Evolutionary conservation across 2,888 invertebrate genomes (phyloP).

Genomic region (Drosophila nr. perissopoda): DNA sequence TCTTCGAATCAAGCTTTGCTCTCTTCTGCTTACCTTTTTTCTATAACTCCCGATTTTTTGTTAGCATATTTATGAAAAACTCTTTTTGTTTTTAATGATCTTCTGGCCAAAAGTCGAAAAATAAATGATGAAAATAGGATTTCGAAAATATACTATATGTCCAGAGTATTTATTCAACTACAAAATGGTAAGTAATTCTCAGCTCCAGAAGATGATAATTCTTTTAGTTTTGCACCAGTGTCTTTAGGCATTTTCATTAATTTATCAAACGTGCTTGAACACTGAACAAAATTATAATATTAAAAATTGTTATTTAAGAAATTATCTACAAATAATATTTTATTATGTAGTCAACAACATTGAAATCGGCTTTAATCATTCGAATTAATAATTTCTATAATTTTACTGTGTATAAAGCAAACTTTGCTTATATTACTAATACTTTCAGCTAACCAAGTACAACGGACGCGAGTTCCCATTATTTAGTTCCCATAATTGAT

Average conservation of each 20-base stretch:
- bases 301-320: not conserved
- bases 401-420: not conserved
- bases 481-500: not conserved
- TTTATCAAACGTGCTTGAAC: not conserved
- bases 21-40: constrained; percentile 1
- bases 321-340: not conserved
- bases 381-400: not conserved
- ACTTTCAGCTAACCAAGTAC: not conserved
- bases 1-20: constrained; percentile 3
- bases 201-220: not conserved
- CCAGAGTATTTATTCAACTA: not conserved
- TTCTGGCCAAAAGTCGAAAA: not conserved
- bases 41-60: not conserved
- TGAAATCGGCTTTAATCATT: not conserved
- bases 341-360: not conserved
- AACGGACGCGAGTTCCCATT: not conserved
- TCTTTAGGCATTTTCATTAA: not conserved
- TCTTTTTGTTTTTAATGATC: not conserved
- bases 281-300: not conserved
- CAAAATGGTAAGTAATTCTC: not conserved
- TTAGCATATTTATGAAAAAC: not conserved
- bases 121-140: not conserved
- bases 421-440: not conserved
- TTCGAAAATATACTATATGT: not conserved
- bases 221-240: not conserved